Base-by-base conservation (phyloP, 2,113 vertebrate genomes). In the Macaca mulatta region DNA sequence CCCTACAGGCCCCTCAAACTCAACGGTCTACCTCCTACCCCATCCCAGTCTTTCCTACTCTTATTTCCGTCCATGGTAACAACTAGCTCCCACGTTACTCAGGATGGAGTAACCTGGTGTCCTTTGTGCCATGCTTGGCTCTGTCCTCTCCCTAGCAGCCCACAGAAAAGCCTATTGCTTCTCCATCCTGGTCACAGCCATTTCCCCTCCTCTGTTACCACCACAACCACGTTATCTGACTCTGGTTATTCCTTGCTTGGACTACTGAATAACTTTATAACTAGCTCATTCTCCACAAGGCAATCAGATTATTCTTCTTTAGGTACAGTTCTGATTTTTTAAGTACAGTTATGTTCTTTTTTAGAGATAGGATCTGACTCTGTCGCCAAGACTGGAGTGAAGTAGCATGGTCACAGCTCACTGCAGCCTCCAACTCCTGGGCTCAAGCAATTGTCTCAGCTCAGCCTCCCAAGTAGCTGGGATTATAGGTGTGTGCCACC, bases 281-380 rank as follows among this genome's bases (percentile, higher is more conserved):
- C 40, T 25, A 91, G 88, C 32, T 95, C 72, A 77, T 93, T 83
- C 79, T 77, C 79, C 12, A 92, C 38, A 72, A 94, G 77, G 35
- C 45, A 82, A 77, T 74, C 59, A 59, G 52, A 32, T 90, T 59
- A 77, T 79, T 95, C 61, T 87, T 92, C 50, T 85, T 67, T 40
- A 86, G 85, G 80, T 38, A 43, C 8, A 32, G 48, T n/a, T 52
- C 12, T 59, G 22, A 82, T 86, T 93, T 81, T 82, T 70, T 40
- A 91, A 89, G 94, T 64, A 87, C 6, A n/a, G 75, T 77, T 77
- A 64, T 14, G 30, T 30, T 32, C 11, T 48, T 48, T 85, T 72
- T 57, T 17, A 69, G 67, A 69, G 32, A n/a, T 69, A 64, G 32
- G 67, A 32, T n/a, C 32, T 35, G 14, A 16, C 32, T n/a, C 67